A percentile compares a stretch with the other conserved stretches of the same genome.
These are phyloP conservation scores for Dolichotis patagonum DNA, from an alignment of 2,113 vertebrate species.

Conservation along the genomic window DNA sequence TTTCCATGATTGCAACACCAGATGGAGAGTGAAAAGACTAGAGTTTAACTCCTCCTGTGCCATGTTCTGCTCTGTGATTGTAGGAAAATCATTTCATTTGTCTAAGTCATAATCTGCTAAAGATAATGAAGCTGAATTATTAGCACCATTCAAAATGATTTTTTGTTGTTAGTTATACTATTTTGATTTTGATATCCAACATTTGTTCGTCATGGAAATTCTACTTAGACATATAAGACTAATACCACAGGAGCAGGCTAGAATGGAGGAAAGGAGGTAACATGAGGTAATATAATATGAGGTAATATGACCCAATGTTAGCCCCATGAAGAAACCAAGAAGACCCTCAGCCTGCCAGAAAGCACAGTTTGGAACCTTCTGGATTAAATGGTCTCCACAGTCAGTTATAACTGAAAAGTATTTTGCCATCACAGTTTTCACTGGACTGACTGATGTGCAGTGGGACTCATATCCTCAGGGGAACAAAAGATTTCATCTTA, in stretches of 20 bases:
- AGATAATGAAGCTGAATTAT: not conserved
- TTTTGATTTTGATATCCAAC: not conserved
- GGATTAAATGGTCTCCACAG: not conserved
- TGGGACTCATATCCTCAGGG: not conserved
- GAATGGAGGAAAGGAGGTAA: not conserved
- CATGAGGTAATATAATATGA: too few species aligned
- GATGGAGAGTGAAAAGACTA: not conserved
- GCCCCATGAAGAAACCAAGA: not conserved
- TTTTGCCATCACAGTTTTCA: not conserved
- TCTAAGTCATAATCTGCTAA: not conserved
- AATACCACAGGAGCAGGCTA: not conserved
- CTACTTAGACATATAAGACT: not conserved
- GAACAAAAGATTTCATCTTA: not conserved
- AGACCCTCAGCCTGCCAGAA: not conserved
- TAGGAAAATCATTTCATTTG: not conserved
- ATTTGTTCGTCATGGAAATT: slow-evolving; percentile 6
- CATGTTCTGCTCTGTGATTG: not conserved
- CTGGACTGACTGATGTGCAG: not conserved
- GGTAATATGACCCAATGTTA: not conserved
- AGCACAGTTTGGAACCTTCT: not conserved
- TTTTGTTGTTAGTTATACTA: not conserved
- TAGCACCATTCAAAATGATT: not conserved
- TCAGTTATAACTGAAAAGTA: not conserved
- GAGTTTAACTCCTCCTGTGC: not conserved
- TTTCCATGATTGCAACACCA: not conserved